These are phyloP conservation scores for Sinocyclocheilus maitianheensis DNA, from an alignment of 2,113 vertebrate genomes.

Conservation along the genomic window DNA sequence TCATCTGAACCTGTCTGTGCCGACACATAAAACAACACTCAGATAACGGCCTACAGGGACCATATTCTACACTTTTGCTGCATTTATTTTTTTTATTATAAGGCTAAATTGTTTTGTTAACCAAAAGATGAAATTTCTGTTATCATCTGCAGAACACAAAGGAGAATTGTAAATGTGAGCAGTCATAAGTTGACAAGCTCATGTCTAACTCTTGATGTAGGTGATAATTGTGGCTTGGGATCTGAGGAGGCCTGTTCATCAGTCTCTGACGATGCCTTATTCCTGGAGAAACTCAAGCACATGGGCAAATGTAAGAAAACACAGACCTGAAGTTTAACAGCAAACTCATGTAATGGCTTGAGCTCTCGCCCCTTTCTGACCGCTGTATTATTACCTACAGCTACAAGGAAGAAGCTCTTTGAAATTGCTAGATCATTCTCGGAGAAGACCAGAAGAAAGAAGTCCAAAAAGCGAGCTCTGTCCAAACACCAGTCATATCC, in stretches of 20 bases:
- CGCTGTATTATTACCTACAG: conserved; percentile 66
- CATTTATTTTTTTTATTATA: not conserved
- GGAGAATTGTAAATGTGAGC: not conserved
- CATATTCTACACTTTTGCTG: not conserved
- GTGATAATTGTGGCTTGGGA: conserved; percentile 72
- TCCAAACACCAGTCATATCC: conserved; percentile 93
- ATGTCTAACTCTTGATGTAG: conserved; percentile 61
- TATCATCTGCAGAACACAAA: not conserved
- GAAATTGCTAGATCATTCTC: conserved; percentile 95
- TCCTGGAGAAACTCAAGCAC: conserved; percentile 96
- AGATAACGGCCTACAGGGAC: not conserved
- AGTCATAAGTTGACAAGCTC: not conserved
- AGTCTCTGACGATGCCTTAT: conserved; percentile 92
- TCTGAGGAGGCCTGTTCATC: conserved; percentile 74
- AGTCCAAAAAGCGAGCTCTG: conserved; percentile 86
- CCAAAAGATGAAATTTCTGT: not conserved
- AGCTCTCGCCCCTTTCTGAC: not conserved
- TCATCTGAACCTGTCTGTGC: not conserved
- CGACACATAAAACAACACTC: not conserved
- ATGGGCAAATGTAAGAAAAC: conserved; percentile 95
- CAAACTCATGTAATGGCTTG: too few relatives aligned
- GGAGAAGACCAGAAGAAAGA: conserved; percentile 93
- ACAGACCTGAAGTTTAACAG: not conserved
- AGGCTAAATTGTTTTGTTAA: not conserved
- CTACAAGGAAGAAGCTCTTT: conserved; percentile 94